Conservation (phyloP, 2,797 vertebrate genomes). For the Onychomys torridus region DNA sequence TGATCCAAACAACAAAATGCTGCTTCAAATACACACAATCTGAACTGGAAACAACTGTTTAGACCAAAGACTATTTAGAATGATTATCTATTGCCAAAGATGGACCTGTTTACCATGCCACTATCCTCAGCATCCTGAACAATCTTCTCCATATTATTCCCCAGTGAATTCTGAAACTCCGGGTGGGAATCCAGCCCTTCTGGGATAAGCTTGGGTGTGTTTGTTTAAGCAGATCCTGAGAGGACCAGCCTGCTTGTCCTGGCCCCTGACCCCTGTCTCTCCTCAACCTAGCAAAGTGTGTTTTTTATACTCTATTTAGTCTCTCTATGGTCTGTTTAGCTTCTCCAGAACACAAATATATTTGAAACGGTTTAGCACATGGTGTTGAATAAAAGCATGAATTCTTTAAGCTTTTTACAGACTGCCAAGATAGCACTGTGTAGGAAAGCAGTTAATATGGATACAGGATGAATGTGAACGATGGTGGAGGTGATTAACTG, state of each 20-base stretch:
- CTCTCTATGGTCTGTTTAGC: constrained; percentile 81
- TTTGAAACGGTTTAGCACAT: constrained; percentile 85
- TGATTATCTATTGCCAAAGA: constrained; percentile 23
- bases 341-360: constrained; percentile 82
- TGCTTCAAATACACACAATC: background rate
- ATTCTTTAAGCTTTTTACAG: constrained; percentile 86
- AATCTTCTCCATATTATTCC: background rate
- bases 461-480: constrained; percentile 82
- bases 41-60: background rate
- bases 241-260: background rate
- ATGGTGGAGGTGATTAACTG: constrained; percentile 81
- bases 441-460: constrained; percentile 86
- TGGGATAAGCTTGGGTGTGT: background rate
- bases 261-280: constrained; percentile 58
- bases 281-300: constrained; percentile 73
- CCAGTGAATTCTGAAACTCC: background rate
- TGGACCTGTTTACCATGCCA: background rate
- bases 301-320: constrained; percentile 79
- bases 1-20: constrained; percentile 54
- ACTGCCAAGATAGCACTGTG: constrained; percentile 85
- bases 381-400: constrained; percentile 84
- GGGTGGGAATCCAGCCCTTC: background rate
- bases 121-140: background rate
- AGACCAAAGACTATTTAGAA: background rate
- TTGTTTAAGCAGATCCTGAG: constrained; percentile 2